Percentiles rank a stretch among this genome's conserved stretches.
phyloP scores from a whole-genome alignment of 2,888 invertebrate genomes.

The Diplazon laetatorius region DNA sequence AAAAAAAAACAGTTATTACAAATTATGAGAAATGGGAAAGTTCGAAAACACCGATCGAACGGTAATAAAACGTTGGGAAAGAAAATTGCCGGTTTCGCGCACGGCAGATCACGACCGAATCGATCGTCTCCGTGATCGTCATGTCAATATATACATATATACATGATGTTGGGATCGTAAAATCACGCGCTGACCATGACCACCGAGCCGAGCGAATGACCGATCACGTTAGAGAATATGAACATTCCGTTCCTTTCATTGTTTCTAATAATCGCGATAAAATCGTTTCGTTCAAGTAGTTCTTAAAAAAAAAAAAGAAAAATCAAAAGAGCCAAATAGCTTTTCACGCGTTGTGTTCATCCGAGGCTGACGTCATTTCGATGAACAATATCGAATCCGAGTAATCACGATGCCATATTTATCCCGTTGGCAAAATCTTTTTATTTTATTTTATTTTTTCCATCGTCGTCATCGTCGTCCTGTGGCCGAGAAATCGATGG shows the following conservation, averaged over 20 bases:
- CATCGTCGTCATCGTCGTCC: slow-evolving; percentile 31
- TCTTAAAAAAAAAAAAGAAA: slow-evolving; percentile 32
- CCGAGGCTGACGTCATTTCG: background rate
- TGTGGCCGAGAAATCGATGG: slow-evolving; percentile 64
- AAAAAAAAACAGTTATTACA: background rate
- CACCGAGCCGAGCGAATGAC: slow-evolving; percentile 28
- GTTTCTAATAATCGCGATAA: slow-evolving; percentile 46
- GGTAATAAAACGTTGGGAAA: slow-evolving; percentile 19
- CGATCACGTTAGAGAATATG: slow-evolving; percentile 11
- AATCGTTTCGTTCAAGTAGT: slow-evolving; percentile 23
- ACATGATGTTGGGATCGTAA: no score
- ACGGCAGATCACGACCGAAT: slow-evolving; percentile 44
- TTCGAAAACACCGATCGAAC: background rate
- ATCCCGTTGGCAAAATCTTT: background rate
- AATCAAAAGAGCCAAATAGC: slow-evolving; percentile 25
- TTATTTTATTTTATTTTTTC: no score
- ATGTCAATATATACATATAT: no score
- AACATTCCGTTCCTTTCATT: slow-evolving; percentile 55
- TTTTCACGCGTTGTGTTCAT: slow-evolving; percentile 1
- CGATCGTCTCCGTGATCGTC: slow-evolving; percentile 25
- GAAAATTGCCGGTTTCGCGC: slow-evolving; percentile 48
- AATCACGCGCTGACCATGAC: slow-evolving; percentile 29
- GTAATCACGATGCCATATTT: background rate
- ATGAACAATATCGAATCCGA: slow-evolving; percentile 39
- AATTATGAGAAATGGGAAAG: slow-evolving; percentile 26